phyloP scores from a whole-genome alignment of 2,888 invertebrate species.

The Nomada fucata region DNA sequence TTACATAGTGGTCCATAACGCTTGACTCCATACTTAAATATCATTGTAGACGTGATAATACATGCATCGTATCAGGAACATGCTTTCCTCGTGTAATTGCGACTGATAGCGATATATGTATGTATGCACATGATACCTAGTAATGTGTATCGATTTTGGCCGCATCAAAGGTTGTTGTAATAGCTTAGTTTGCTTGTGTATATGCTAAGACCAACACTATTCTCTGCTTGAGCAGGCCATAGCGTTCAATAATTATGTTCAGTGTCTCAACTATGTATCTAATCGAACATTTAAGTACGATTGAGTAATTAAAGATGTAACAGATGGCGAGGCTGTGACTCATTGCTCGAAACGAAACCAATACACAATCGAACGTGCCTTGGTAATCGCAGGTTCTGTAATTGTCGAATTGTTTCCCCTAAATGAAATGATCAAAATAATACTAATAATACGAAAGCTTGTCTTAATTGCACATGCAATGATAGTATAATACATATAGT shows the following conservation, averaged over 20 bases:
- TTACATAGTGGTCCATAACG: neutral
- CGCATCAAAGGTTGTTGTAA: slow-evolving; percentile 64
- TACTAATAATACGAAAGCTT: no score
- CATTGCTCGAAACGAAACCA: neutral
- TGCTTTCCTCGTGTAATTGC: slow-evolving; percentile 18
- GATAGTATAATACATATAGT: no score
- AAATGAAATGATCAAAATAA: no score
- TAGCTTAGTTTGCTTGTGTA: slow-evolving; percentile 51
- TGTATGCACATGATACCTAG: slow-evolving; percentile 16
- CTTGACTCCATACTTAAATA: neutral
- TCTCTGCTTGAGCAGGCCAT: neutral
- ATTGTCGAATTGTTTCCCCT: no score
- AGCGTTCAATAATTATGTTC: slow-evolving; percentile 22
- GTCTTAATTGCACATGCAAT: no score
- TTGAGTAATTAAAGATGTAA: neutral
- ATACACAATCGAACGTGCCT: neutral
- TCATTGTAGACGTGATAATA: neutral
- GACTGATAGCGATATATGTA: slow-evolving; percentile 7
- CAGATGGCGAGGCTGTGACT: neutral
- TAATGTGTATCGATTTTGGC: slow-evolving; percentile 64
- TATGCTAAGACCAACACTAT: slow-evolving; percentile 52
- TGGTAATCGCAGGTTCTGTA: no score
- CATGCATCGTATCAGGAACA: neutral
- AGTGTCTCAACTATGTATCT: neutral
- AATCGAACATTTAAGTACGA: slow-evolving; percentile 12